Evolutionary conservation across 2,888 invertebrate genomes (phyloP).

Genomic region (Ptychoptera contaminata): DNA sequence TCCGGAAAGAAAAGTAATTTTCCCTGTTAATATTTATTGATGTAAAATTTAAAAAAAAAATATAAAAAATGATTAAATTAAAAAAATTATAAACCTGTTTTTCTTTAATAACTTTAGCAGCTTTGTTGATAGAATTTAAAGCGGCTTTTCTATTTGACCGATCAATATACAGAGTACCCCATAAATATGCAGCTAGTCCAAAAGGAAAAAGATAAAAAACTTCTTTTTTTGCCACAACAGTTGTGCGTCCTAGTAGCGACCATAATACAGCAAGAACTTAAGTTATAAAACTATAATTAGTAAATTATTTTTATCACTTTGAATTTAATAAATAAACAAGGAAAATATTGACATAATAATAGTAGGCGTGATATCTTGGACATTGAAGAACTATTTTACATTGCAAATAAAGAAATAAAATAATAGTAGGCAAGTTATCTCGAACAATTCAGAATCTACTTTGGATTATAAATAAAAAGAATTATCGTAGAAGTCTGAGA

Average conservation of each 20-base stretch:
- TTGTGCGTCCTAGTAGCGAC: conserved; percentile 65
- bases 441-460: too few relatives aligned
- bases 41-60: background rate
- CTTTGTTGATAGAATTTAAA: conserved; percentile 1
- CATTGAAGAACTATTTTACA: too few relatives aligned
- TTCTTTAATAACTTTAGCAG: conserved; percentile 2
- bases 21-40: conserved; percentile 31
- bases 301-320: too few relatives aligned
- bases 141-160: conserved; percentile 24
- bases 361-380: too few relatives aligned
- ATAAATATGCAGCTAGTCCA: conserved; percentile 70
- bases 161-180: conserved; percentile 81
- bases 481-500: too few relatives aligned
- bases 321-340: too few relatives aligned
- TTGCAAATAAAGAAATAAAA: too few relatives aligned
- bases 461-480: too few relatives aligned
- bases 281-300: background rate
- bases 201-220: conserved; percentile 70
- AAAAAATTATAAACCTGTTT: conserved; percentile 5
- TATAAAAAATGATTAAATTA: conserved; percentile 13
- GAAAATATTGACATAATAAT: too few relatives aligned
- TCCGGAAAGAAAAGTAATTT: conserved; percentile 74
- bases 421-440: too few relatives aligned
- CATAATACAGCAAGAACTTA: conserved; percentile 60
- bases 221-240: conserved; percentile 71